These are phyloP conservation scores for Platycheirus albimanus DNA, from an alignment of 2,888 invertebrate species.

Conservation along the genomic window DNA sequence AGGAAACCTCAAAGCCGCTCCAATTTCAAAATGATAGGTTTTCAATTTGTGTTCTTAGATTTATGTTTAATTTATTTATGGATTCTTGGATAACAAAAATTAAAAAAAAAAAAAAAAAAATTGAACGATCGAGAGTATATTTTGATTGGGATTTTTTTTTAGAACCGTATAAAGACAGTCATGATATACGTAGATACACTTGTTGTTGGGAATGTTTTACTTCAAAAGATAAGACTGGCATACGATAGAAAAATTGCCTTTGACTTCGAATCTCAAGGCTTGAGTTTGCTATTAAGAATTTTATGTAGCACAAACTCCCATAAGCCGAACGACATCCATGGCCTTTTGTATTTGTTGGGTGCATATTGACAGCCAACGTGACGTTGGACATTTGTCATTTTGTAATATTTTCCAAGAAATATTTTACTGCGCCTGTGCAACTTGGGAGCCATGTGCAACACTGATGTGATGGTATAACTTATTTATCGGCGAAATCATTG, in stretches of 20 bases:
- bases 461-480: conserved; percentile 11
- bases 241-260: conserved; percentile 7
- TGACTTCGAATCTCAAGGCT: conserved; percentile 7
- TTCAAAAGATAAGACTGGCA: conserved; percentile 23
- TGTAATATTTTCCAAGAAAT: conserved; percentile 36
- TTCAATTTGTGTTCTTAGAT: conserved; percentile 39
- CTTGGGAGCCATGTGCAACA: too few relatives aligned
- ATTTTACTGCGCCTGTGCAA: not conserved
- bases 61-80: conserved; percentile 62
- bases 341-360: conserved; percentile 9
- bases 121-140: conserved; percentile 2
- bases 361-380: conserved; percentile 12
- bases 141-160: conserved; percentile 19
- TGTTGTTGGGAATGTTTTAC: conserved; percentile 12
- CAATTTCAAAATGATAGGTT: conserved; percentile 41
- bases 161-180: not conserved
- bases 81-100: conserved; percentile 25
- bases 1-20: conserved; percentile 26
- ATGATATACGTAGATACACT: conserved; percentile 3
- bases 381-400: conserved; percentile 37
- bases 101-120: not conserved
- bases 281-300: conserved; percentile 7
- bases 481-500: conserved; percentile 36
- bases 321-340: conserved; percentile 29
- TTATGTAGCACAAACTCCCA: conserved; percentile 21